These are phyloP conservation scores for Anser brachyrhynchus DNA, from an alignment of 2,113 vertebrate genomes.

Conservation along the genomic window DNA sequence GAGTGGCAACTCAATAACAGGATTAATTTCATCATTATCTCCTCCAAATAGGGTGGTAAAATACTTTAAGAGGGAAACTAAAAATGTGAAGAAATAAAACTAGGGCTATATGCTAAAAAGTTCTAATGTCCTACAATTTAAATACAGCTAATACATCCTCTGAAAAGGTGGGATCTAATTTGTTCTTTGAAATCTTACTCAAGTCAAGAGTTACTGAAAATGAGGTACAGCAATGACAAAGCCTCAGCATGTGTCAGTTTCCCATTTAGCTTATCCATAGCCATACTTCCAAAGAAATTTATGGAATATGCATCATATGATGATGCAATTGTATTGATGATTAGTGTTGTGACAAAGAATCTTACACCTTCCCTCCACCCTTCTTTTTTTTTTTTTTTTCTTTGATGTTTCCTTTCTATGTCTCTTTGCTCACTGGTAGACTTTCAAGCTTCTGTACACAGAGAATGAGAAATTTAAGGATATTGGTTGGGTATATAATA, in stretches of 20 bases:
- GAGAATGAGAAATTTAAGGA: not conserved
- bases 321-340: too few species aligned
- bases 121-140: not conserved
- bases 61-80: not conserved
- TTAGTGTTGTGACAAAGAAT: not conserved
- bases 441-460: not conserved
- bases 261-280: not conserved
- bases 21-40: constrained; percentile 33
- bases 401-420: not conserved
- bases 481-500: not conserved
- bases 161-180: not conserved
- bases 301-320: not conserved
- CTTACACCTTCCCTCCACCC: rapidly evolving
- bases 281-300: not conserved
- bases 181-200: not conserved
- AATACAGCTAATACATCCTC: not conserved
- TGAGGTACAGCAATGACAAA: not conserved
- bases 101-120: not conserved
- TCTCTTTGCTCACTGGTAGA: not conserved
- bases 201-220: not conserved
- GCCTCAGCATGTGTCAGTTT: not conserved
- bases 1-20: not conserved
- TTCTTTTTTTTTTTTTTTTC: too few species aligned
- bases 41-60: not conserved
- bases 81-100: not conserved